These are phyloP conservation scores for Polydesmus complanatus DNA, from an alignment of 2,888 invertebrate species.

Conservation along the genomic window DNA sequence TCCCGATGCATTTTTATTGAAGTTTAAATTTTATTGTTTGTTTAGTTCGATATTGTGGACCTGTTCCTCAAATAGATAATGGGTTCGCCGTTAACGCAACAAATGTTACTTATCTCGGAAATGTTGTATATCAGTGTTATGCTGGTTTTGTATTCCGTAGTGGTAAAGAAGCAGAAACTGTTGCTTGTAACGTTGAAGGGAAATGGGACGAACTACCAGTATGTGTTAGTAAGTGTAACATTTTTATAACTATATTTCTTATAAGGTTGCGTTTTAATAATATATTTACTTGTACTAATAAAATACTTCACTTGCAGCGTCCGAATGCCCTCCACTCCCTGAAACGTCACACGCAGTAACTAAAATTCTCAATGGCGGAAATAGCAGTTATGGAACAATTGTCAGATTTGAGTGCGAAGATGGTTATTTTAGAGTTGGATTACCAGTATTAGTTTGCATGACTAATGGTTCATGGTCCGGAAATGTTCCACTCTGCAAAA, in stretches of 20 bases:
- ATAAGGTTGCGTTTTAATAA: slow-evolving; percentile 20
- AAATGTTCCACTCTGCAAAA: slow-evolving; percentile 70
- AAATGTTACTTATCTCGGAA: slow-evolving; percentile 83
- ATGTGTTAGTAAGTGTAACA: slow-evolving; percentile 53
- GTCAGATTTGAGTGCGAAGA: slow-evolving; percentile 83
- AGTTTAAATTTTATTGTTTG: slow-evolving; percentile 19
- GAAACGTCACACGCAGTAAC: slow-evolving; percentile 79
- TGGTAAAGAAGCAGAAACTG: slow-evolving; percentile 70
- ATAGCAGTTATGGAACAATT: slow-evolving; percentile 84
- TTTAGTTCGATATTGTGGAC: slow-evolving; percentile 64
- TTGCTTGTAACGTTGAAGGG: slow-evolving; percentile 77
- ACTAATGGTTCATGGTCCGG: slow-evolving; percentile 93
- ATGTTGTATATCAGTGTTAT: slow-evolving; percentile 92
- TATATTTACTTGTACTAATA: not conserved
- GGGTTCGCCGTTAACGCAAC: slow-evolving; percentile 91
- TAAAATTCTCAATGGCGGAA: slow-evolving; percentile 73
- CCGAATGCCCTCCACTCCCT: slow-evolving; percentile 72
- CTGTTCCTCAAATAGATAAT: slow-evolving; percentile 94
- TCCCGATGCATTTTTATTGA: not conserved
- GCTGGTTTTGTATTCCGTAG: slow-evolving; percentile 89
- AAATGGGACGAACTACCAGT: slow-evolving; percentile 84
- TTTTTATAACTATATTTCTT: not conserved
- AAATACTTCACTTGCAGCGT: slow-evolving; percentile 43
- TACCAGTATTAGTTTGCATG: slow-evolving; percentile 83
- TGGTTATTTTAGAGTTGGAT: slow-evolving; percentile 73